phyloP scores from a whole-genome alignment of 2,888 invertebrate genomes.

The Mythimna albipuncta region DNA sequence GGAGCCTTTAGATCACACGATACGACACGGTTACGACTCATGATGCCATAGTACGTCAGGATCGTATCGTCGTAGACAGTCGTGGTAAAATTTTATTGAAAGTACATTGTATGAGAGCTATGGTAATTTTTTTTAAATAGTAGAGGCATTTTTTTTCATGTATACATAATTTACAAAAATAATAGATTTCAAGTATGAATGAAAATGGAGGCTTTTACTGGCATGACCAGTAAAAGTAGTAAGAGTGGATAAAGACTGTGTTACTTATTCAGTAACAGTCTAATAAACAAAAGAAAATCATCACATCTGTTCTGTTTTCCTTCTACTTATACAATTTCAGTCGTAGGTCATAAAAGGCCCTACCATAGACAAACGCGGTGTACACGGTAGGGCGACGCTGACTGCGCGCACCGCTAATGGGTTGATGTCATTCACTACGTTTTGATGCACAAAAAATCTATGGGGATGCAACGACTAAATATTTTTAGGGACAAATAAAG shows the following conservation, averaged over 20 bases:
- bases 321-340: neutral
- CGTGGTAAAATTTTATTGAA: no score
- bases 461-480: constrained; percentile 64
- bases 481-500: neutral
- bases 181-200: no score
- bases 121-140: no score
- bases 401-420: constrained; percentile 84
- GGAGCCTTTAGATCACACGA: constrained; percentile 64
- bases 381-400: constrained; percentile 74
- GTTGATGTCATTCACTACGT: constrained; percentile 85
- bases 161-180: no score
- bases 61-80: no score
- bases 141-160: no score
- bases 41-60: constrained; percentile 21
- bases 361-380: constrained; percentile 67
- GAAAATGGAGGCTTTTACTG: no score
- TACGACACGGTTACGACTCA: constrained; percentile 13
- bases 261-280: no score
- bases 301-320: neutral
- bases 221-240: no score
- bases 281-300: neutral
- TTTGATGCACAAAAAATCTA: constrained; percentile 63
- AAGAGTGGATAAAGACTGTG: no score
- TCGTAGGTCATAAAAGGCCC: constrained; percentile 67
- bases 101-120: no score